phyloP scores from a whole-genome alignment of 2,888 invertebrate genomes.

The Apeira syringaria region DNA sequence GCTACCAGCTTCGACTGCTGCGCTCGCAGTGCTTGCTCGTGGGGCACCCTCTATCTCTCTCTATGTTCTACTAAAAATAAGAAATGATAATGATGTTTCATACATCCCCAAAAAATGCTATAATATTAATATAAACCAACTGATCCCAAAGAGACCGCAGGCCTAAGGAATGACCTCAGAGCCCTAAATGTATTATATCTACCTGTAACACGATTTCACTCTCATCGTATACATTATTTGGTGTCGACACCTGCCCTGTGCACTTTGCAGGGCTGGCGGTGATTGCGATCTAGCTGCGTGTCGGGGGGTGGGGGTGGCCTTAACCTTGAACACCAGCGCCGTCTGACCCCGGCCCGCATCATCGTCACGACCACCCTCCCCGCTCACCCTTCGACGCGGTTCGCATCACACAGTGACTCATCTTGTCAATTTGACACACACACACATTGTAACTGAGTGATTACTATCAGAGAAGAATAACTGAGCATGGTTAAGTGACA shows the following conservation, averaged over 20 bases:
- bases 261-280: slow-evolving; percentile 34
- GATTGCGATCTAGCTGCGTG: slow-evolving; percentile 43
- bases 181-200: neutral
- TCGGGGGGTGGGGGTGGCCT: slow-evolving; percentile 58
- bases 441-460: neutral
- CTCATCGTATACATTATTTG: slow-evolving; percentile 9
- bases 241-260: slow-evolving; percentile 17
- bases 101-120: too few species aligned
- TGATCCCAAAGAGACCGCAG: too few species aligned
- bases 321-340: slow-evolving; percentile 74
- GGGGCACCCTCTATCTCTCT: too few species aligned
- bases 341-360: slow-evolving; percentile 64
- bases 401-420: slow-evolving; percentile 5
- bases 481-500: too few species aligned
- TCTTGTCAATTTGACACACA: slow-evolving; percentile 33
- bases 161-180: too few species aligned
- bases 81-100: too few species aligned
- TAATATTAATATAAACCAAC: too few species aligned
- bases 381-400: slow-evolving; percentile 11
- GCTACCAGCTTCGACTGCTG: too few species aligned
- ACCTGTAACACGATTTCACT: slow-evolving; percentile 15
- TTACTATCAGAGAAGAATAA: too few species aligned
- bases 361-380: slow-evolving; percentile 41
- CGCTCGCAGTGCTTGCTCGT: too few species aligned
- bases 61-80: too few species aligned